A percentile compares a stretch with the other conserved stretches of the same genome.
phyloP scores from a whole-genome alignment of 2,888 invertebrate species.

The Gymnocheta viridis region DNA sequence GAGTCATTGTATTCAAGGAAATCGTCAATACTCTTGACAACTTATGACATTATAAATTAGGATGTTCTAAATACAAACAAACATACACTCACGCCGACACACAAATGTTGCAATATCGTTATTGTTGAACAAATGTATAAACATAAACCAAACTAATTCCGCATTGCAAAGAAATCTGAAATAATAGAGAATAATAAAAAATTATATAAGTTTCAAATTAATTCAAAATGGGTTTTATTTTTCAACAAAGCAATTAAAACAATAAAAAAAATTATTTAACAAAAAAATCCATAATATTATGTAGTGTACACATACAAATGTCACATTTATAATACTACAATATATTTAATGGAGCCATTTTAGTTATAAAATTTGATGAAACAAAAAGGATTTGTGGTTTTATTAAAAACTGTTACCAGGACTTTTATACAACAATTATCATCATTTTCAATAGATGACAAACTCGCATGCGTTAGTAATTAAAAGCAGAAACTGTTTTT shows the following conservation, averaged over 20 bases:
- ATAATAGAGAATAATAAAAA: slow-evolving; percentile 17
- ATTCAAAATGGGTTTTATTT: neutral
- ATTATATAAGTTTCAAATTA: slow-evolving; percentile 9
- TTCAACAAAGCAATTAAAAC: neutral
- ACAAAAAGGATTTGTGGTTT: slow-evolving; percentile 46
- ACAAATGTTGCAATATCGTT: neutral
- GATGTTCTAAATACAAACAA: slow-evolving; percentile 24
- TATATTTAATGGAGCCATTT: slow-evolving; percentile 16
- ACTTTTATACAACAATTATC: slow-evolving; percentile 10
- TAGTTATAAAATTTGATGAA: neutral
- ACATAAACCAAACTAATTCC: neutral
- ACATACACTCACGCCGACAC: neutral
- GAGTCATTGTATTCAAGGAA: slow-evolving; percentile 44
- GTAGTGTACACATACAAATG: neutral
- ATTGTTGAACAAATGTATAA: neutral
- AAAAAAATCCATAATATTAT: neutral
- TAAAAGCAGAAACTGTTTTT: slow-evolving; percentile 32
- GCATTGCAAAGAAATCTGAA: slow-evolving; percentile 1
- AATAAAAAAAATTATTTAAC: neutral
- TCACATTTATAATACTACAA: neutral
- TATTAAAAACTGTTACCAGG: neutral
- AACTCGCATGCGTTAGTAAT: slow-evolving; percentile 2
- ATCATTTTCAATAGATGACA: neutral
- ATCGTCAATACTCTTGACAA: slow-evolving; percentile 63
- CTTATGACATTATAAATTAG: slow-evolving; percentile 62